Evolutionary conservation across 2,113 vertebrate genomes (phyloP).

Genomic region (Erythrolamprus reginae): DNA sequence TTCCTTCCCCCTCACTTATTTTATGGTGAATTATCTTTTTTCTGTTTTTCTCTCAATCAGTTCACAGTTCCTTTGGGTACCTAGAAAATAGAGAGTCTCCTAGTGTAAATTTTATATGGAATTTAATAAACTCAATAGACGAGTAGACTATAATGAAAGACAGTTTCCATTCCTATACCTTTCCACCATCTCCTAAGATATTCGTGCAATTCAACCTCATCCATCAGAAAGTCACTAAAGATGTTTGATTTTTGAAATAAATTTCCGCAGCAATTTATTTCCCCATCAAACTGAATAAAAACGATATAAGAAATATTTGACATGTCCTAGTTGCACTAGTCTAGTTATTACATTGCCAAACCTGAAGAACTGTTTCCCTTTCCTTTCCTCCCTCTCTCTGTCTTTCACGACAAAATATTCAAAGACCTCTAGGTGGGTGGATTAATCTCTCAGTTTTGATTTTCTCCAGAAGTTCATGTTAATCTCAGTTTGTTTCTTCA

Average conservation of each 20-base stretch:
- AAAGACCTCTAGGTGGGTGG: neutral
- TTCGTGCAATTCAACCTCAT: neutral
- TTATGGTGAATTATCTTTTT: neutral
- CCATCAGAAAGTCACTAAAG: neutral
- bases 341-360: neutral
- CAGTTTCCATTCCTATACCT: neutral
- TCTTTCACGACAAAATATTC: neutral
- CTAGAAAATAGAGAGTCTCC: neutral
- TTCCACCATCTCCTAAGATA: neutral
- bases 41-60: neutral
- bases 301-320: neutral
- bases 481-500: neutral
- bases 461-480: neutral
- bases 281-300: neutral
- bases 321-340: neutral
- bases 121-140: neutral
- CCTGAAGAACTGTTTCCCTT: neutral
- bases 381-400: neutral
- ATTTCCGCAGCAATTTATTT: neutral
- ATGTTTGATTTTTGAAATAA: neutral
- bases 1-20: neutral
- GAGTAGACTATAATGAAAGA: neutral
- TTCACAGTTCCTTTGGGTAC: neutral
- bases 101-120: neutral
- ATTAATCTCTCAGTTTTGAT: neutral